Base-by-base conservation (phyloP, 2,113 vertebrate genomes). In the Chionis minor region DNA sequence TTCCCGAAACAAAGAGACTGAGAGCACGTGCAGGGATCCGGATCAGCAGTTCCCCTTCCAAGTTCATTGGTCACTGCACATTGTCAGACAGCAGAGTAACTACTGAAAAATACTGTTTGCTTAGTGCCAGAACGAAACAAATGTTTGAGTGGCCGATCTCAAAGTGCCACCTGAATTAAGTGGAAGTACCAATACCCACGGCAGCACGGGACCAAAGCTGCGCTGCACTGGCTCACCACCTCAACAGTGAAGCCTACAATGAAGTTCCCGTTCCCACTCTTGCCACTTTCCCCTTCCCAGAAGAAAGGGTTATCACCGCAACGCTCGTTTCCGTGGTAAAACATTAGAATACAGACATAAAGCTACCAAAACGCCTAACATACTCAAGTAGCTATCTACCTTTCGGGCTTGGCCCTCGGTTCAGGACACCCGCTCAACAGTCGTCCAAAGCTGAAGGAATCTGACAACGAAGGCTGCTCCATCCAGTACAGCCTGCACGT, bases 401-500 rank as follows among this genome's bases (percentile, higher is more conserved):
- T 65, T 16, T 13, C 8, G 14, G 23, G 30, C 49, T 27, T 26
- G 72, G 72, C 35, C 28, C 55, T 14, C 1, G 0, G n/a, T 20
- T 40, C 56, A 45, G 71, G 3, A 45, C 61, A 38, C 2, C 42
- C 71, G 51, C 33, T 23, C 30, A 71, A 21, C 1, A 3, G 32
- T 27, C 55, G 33, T 35, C 24, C 27, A 44, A 44, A 70, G 40
- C 28, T 28, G 58, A 59, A 44, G n/a, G 9, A 26, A 45, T 2
- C 0, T 2, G 56, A 49, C 54, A 69, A 14, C 15, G 20, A 45
- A 67, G 9, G 42, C 66, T 51, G 44, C 58, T 47, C 51, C 55
- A 58, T 2, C 44, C 19, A 2, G 9, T 27, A 10, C 20, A 24
- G 47, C 5, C 88, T 4, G 8, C 35, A 32, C 0, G 3, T 6